These are phyloP conservation scores for Chionodraco myersi DNA, from an alignment of 2,113 vertebrate species.

Conservation along the genomic window DNA sequence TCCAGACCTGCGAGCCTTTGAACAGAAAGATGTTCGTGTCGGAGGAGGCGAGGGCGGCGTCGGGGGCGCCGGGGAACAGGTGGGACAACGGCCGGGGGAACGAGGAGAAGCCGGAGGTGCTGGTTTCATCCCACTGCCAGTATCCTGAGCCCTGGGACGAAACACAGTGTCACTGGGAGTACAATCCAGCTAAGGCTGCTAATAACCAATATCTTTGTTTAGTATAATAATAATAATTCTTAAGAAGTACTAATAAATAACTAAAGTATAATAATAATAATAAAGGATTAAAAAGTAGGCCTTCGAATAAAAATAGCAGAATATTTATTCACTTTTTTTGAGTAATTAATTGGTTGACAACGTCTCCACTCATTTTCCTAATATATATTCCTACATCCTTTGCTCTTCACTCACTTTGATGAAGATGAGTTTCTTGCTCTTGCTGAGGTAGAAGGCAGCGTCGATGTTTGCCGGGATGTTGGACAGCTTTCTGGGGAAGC, in stretches of 20 bases:
- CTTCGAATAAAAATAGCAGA: no score
- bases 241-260: no score
- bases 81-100: slow-evolving; percentile 81
- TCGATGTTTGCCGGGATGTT: slow-evolving; percentile 83
- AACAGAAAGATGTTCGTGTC: slow-evolving; percentile 85
- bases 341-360: no score
- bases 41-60: slow-evolving; percentile 83
- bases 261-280: no score
- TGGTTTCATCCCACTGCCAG: slow-evolving; percentile 89
- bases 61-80: slow-evolving; percentile 77
- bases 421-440: slow-evolving; percentile 84
- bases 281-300: no score
- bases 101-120: slow-evolving; percentile 69
- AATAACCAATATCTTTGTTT: no score
- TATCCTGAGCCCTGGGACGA: slow-evolving; percentile 76
- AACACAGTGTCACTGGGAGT: no score
- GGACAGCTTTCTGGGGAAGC: slow-evolving; percentile 84
- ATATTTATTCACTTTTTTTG: no score
- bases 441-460: slow-evolving; percentile 85
- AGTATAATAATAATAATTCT: no score
- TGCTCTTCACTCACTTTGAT: slow-evolving; percentile 83
- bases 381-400: no score
- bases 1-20: slow-evolving; percentile 84
- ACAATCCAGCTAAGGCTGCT: no score
- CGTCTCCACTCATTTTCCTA: no score